Percentiles rank a stretch among this genome's conserved stretches.
Conservation (phyloP, 2,797 vertebrate species). For the Pseudochirops corinnae region DNA sequence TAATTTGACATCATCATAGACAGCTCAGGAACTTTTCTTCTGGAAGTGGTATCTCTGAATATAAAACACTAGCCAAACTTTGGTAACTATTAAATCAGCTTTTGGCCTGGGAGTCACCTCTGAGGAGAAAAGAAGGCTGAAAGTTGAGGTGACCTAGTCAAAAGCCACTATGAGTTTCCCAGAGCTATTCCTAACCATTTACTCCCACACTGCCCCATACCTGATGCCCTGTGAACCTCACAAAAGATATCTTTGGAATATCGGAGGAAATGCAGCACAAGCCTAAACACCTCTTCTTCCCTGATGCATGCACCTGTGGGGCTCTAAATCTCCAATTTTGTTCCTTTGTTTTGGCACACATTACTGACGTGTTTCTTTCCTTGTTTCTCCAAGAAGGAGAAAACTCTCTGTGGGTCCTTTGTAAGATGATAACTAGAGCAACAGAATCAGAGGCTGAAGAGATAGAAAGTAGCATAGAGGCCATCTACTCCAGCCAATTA, state of each 20-base stretch:
- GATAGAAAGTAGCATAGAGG: not conserved
- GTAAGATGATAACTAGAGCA: not conserved
- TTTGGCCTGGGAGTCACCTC: not conserved
- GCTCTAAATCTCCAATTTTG: not conserved
- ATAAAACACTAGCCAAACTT: not conserved
- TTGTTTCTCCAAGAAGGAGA: not conserved
- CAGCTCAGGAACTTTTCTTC: not conserved
- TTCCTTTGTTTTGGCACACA: not conserved
- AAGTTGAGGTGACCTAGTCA: not conserved
- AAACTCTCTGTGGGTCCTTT: not conserved
- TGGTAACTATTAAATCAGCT: not conserved
- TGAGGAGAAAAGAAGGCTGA: not conserved
- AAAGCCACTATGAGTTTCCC: not conserved
- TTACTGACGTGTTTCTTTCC: not conserved
- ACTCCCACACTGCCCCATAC: not conserved
- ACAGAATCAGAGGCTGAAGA: not conserved
- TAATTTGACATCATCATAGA: not conserved
- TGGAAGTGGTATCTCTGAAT: not conserved
- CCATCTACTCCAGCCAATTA: not conserved
- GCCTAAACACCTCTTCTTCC: not conserved
- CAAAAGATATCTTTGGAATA: not conserved
- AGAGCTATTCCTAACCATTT: not conserved
- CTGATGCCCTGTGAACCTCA: not conserved
- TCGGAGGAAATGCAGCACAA: not conserved
- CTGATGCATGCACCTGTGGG: too few species aligned